Evolutionary conservation across 2,797 vertebrate species (phyloP), one percentile per base, ranked within the genome.

Genomic region (Myoxocephalus aenaeus): DNA sequence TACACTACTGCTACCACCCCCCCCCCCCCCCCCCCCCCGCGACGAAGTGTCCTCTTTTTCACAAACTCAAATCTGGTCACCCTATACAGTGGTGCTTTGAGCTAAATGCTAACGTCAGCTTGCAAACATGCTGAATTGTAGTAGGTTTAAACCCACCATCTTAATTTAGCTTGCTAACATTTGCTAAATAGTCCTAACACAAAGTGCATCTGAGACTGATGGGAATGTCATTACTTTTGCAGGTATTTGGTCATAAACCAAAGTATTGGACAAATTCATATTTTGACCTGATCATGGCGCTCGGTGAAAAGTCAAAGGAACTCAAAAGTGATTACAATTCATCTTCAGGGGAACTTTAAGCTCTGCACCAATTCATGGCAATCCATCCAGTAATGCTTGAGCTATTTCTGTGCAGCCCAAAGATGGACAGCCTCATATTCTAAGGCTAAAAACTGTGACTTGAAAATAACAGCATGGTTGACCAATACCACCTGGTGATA

Each of bases 401-500:
- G 25, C n/a, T 54, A 27, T 54, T 27, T 65, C 11, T 38, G 32
- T 58, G 20, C 14, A 57, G 5, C 20, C 7, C 2, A 22, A 25
- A 66, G 1, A 54, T 12, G 5, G 50, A 25, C 11, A n/a, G 20
- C 50, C 15, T 10, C 14, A n/a, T 10, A 18, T 11, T 8, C 10
- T 44, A 25, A 34, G 22, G 36, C 70, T 40, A 44, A 27, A 27
- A 40, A 40, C 38, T 40, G 38, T 40, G 38, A 40, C 7, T 51
- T 57, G 40, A 40, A 58, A 71, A 51, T 14, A 61, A 69, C 25
- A 66, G 51, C 67, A 34, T 17, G 17, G 25, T 20, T 44, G 20
- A 73, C 44, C 51, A 53, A 27, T 25, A 22, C 40, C 46, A 65
- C 22, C 25, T 63, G 15, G 36, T 44, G 68, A 40, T 46, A 61